A percentile compares a stretch with the other conserved stretches of the same genome.
Evolutionary conservation across 2,113 vertebrate species (phyloP).

Genomic region (Tor tambroides): DNA sequence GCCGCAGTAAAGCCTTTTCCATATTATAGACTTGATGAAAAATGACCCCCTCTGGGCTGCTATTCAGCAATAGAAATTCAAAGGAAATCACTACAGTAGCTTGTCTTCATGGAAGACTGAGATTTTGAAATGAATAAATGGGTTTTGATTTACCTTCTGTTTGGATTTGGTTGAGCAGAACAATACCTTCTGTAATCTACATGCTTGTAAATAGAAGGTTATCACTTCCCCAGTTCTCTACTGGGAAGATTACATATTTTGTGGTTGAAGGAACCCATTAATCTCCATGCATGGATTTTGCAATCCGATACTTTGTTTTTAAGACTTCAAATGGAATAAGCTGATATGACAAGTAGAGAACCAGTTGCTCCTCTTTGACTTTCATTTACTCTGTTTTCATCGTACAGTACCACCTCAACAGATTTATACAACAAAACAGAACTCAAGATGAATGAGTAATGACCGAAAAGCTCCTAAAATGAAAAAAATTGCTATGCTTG

Average conservation of each 20-base stretch:
- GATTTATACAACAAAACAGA: neutral
- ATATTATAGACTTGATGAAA: slow-evolving; percentile 22
- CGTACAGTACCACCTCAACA: neutral
- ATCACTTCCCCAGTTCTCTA: neutral
- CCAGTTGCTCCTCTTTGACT: neutral
- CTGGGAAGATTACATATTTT: slow-evolving; percentile 1
- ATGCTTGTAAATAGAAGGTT: slow-evolving; percentile 42
- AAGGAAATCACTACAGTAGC: neutral
- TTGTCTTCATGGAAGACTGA: neutral
- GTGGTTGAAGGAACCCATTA: slow-evolving; percentile 26
- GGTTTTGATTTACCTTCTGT: slow-evolving; percentile 21
- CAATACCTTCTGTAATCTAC: slow-evolving; percentile 37
- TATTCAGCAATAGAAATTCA: neutral
- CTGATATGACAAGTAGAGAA: neutral
- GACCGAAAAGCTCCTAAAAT: neutral
- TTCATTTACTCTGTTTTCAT: neutral
- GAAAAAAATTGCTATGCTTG: neutral
- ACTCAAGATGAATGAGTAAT: neutral
- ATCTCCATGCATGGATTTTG: slow-evolving; percentile 29
- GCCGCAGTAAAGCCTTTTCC: neutral
- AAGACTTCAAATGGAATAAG: slow-evolving; percentile 13
- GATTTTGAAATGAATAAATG: slow-evolving; percentile 23
- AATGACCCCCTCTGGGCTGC: neutral
- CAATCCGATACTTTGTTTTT: neutral
- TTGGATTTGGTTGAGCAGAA: slow-evolving; percentile 36